Conservation (phyloP, 2,113 vertebrate genomes). For the Tinamus guttatus region DNA sequence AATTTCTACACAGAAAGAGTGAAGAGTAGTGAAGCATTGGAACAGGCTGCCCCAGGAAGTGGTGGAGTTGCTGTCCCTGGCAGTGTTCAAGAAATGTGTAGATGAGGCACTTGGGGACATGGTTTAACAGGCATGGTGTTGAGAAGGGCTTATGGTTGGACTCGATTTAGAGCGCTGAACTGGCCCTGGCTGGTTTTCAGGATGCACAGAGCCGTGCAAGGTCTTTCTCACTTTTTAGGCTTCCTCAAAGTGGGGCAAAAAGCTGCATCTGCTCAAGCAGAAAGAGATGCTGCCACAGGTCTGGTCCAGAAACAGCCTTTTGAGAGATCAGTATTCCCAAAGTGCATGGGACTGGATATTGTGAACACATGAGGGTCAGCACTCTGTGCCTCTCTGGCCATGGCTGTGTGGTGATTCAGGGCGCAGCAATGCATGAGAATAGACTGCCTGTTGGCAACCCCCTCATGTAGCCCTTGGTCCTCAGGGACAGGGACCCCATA, state of each 20-base stretch:
- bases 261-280: not conserved
- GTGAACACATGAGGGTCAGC: not conserved
- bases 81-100: too few relatives aligned
- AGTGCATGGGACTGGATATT: not conserved
- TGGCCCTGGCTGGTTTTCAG: fast-evolving
- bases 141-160: too few relatives aligned
- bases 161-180: fast-evolving
- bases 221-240: fast-evolving
- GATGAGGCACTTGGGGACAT: too few relatives aligned
- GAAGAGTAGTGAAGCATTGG: too few relatives aligned
- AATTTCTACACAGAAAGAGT: too few relatives aligned
- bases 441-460: not conserved
- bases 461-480: fast-evolving
- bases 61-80: too few relatives aligned
- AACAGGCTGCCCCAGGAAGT: too few relatives aligned
- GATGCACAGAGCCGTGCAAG: fast-evolving
- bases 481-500: fast-evolving
- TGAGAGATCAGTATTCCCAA: fast-evolving
- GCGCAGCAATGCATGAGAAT: not conserved
- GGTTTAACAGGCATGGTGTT: too few relatives aligned
- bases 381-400: not conserved
- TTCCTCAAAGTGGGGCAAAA: not conserved
- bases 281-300: not conserved
- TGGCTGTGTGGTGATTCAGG: not conserved
- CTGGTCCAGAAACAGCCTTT: not conserved